phyloP scores from a whole-genome alignment of 2,797 vertebrate species.

The Lemur catta region DNA sequence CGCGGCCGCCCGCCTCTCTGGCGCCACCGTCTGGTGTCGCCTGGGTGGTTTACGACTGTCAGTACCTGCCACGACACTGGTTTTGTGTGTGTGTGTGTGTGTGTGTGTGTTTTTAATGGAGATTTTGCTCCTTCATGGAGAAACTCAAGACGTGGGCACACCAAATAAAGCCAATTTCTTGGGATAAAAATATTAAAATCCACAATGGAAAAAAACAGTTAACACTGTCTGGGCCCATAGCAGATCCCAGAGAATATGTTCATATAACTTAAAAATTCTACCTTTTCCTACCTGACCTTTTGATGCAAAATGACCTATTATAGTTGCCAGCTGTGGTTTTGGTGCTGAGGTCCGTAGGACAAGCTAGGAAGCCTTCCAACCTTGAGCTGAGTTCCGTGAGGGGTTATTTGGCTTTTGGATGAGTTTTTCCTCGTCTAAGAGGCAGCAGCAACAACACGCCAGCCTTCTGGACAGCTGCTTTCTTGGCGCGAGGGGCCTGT shows the following conservation, averaged over 20 bases:
- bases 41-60: no score
- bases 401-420: conserved; percentile 76
- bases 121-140: conserved; percentile 76
- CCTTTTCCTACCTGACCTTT: conserved; percentile 49
- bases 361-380: conserved; percentile 58
- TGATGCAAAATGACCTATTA: conserved; percentile 71
- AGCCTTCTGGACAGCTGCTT: conserved; percentile 92
- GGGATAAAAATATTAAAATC: conserved; percentile 31
- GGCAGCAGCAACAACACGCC: conserved; percentile 81
- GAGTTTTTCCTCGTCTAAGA: conserved; percentile 75
- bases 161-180: conserved; percentile 73
- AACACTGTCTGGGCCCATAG: conserved; percentile 17
- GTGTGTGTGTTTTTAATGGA: background rate
- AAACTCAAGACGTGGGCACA: conserved; percentile 71
- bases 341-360: conserved; percentile 60
- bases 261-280: conserved; percentile 61
- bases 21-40: conserved; percentile 36
- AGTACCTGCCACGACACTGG: background rate
- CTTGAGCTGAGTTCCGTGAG: conserved; percentile 57
- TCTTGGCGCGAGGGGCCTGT: conserved; percentile 92
- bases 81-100: no score
- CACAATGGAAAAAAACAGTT: conserved; percentile 19
- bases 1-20: background rate
- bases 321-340: conserved; percentile 57
- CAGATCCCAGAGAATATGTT: conserved; percentile 61